Base-by-base conservation (phyloP, 1,140 invertebrate species). In the Drosophila sturtevanti region DNA sequence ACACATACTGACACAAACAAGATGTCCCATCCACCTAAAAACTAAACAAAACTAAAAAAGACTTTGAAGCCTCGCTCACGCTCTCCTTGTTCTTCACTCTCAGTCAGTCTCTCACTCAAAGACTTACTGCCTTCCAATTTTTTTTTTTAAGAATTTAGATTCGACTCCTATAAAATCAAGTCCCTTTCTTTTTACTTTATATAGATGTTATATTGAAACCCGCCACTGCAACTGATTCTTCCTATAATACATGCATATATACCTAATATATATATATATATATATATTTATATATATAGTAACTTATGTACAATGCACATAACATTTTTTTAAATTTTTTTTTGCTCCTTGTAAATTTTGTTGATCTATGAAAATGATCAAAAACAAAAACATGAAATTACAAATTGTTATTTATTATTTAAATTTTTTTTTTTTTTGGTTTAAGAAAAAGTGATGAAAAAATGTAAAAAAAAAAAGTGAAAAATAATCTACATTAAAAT, bases 361-460 rank as follows among this genome's bases (percentile, higher is more conserved):
- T 72, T 69, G 86, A 72, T 78, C 82, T 48, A 48, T 48, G 41
- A 48, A 21, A 14, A 4, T 16, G 16, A 48, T 48, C 16, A 10
- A 48, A 48, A 48, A 48, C 41, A 48, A 48, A 44, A 48, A 48
- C 6, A 48, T 21, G 41, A 48, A 48, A 48, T 48, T 82, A 84
- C 82, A 86, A 86, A 87, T 89, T 86, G 82, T 86, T 86, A 85
- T 85, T 85, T 85, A 85, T 85, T 85, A 85, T 85, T 78, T 85
- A 86, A 86, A 72, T 77, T 85, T 72, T 89, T 77, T 89, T 80
- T 62, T 77, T 81, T 69, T 78, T 85, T 81, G 63, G 74, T 80
- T 72, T 87, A 81, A 63, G 74, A 73, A 21, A 48, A 48, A 48
- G 41, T 48, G 16, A 48, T 48, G 59, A 38, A 35, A 41, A 61